Percentiles rank a stretch among this genome's conserved stretches.
These are phyloP conservation scores for Morpho helenor DNA, from an alignment of 2,888 invertebrate species.

Conservation along the genomic window DNA sequence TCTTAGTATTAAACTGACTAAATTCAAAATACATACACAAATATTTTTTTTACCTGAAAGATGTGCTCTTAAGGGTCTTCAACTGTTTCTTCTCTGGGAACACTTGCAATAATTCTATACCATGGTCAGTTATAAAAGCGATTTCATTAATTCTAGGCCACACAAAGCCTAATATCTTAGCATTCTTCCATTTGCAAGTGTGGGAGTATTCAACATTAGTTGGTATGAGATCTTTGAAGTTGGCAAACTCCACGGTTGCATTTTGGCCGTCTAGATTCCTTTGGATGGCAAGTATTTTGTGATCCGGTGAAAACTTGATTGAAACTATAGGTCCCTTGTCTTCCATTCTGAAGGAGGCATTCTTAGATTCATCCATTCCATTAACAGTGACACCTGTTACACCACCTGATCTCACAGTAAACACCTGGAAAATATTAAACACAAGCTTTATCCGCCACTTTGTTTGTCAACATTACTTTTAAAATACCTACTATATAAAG, in stretches of 20 bases:
- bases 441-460: not conserved
- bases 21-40: not conserved
- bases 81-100: conserved; percentile 81
- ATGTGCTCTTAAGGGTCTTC: conserved; percentile 81
- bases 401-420: conserved; percentile 95
- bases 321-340: conserved; percentile 93
- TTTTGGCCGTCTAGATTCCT: conserved; percentile 81
- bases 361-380: conserved; percentile 85
- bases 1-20: not conserved
- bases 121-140: conserved; percentile 93
- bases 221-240: conserved; percentile 84
- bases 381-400: conserved; percentile 96
- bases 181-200: conserved; percentile 91
- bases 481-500: too few species aligned
- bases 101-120: conserved; percentile 93
- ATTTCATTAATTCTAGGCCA: conserved; percentile 94
- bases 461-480: too few species aligned
- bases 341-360: conserved; percentile 92
- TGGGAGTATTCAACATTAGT: conserved; percentile 89
- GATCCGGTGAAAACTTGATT: conserved; percentile 96
- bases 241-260: conserved; percentile 94
- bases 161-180: conserved; percentile 93
- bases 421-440: conserved; percentile 81
- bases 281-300: conserved; percentile 93
- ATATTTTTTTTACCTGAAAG: conserved; percentile 57